These are phyloP conservation scores for Equus quagga DNA, from an alignment of 2,113 vertebrate species.

Conservation along the genomic window DNA sequence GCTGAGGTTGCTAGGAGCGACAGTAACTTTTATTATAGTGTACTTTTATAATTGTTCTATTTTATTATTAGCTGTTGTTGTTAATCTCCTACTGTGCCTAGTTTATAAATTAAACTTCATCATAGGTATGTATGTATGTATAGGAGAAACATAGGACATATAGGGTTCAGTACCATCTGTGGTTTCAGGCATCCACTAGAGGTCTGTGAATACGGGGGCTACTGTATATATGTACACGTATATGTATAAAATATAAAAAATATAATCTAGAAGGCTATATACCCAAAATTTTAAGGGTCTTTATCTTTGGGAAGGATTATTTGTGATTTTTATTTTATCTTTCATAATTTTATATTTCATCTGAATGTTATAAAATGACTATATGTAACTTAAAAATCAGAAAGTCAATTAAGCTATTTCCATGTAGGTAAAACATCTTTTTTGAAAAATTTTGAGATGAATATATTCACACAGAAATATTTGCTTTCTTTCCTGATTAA, in stretches of 20 bases:
- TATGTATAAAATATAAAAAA: neutral
- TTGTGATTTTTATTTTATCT: conserved; percentile 31
- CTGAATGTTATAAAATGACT: neutral
- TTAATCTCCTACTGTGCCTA: no score
- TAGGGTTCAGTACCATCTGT: no score
- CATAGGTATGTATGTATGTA: no score
- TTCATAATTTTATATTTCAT: neutral
- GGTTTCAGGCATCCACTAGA: no score
- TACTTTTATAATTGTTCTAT: no score
- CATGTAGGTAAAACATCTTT: neutral
- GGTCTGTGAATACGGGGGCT: no score
- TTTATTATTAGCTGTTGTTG: no score
- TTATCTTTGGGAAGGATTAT: neutral
- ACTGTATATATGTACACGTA: no score
- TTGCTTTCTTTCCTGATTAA: conserved; percentile 39
- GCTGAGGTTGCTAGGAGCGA: no score
- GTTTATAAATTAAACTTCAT: no score
- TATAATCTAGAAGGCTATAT: neutral
- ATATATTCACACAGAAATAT: neutral
- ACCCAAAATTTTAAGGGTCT: neutral
- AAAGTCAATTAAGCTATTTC: neutral
- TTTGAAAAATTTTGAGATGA: neutral
- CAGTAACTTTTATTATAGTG: no score
- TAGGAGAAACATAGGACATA: no score
- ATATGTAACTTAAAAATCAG: neutral